Evolutionary conservation across 2,113 vertebrate species (phyloP), one percentile per base, ranked within the genome.

Genomic region (Setophaga kirtlandii): DNA sequence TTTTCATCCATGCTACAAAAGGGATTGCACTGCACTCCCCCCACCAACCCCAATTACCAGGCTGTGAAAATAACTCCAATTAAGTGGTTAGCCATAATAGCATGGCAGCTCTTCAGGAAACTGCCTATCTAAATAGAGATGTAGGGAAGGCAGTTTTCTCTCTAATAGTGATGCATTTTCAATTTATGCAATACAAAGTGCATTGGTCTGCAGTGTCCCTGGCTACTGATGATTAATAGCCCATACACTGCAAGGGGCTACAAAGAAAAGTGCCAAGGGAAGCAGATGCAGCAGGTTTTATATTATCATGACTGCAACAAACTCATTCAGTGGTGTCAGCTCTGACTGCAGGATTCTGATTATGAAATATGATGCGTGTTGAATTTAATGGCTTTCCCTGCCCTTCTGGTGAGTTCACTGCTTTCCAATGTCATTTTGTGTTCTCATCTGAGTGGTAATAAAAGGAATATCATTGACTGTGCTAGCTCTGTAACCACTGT

Each of bases 361-460:
- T 97, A 98, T 98, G 97, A 98, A 98, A 98, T 98, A 98, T 97
- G 97, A 98, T 97, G 96, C 96, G 85, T 97, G 97, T 97, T 97
- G 97, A 97, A 98, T 98, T 95, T 98, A 98, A 98, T 98, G 97
- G 97, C 96, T 98, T 98, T 97, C 97, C 97, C 96, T 98, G 98
- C 98, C 98, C 97, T 98, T 98, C 97, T 96, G 89, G 96, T 97
- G 97, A 98, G 98, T 98, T 98, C 96, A 97, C 94, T 96, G 97
- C 97, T 96, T 98, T 96, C 96, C 97, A 98, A 98, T 98, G 98
- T 98, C 98, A 98, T 98, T 97, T 97, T 97, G 94, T 97, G 97
- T 97, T 98, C 98, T 98, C 98, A 97, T 98, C 97, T 97, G 97
- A 98, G 96, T 96, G 96, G 97, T 97, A 98, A 98, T 98, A 98